Conservation (phyloP, 1,140 invertebrate genomes). For the Drosophila auraria region DNA sequence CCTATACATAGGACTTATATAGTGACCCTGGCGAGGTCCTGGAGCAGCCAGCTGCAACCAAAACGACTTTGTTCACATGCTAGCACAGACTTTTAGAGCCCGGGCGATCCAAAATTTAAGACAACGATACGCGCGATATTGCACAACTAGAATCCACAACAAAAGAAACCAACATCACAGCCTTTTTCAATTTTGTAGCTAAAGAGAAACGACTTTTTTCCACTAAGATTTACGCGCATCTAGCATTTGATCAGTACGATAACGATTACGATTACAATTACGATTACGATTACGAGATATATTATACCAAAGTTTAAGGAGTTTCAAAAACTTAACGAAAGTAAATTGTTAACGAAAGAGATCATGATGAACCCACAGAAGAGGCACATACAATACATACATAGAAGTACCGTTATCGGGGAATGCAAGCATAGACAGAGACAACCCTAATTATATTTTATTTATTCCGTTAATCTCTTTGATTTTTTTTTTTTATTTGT, state of each 20-base stretch:
- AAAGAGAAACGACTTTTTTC: conserved; percentile 20
- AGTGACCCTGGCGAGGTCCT: conserved; percentile 29
- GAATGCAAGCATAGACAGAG: conserved; percentile 6
- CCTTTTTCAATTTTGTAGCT: conserved; percentile 44
- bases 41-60: conserved; percentile 57
- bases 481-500: not conserved
- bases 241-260: conserved; percentile 34
- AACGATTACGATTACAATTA: conserved; percentile 1
- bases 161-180: conserved; percentile 28
- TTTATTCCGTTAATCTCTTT: conserved; percentile 13
- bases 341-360: conserved; percentile 28
- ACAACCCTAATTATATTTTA: conserved; percentile 13
- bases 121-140: conserved; percentile 28
- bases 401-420: conserved; percentile 13
- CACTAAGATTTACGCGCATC: conserved; percentile 20
- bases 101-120: conserved; percentile 15
- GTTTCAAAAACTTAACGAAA: conserved; percentile 57
- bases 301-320: conserved; percentile 70
- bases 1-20: conserved; percentile 38
- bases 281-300: conserved; percentile 19
- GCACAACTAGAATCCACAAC: conserved; percentile 7
- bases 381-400: conserved; percentile 47
- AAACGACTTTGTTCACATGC: conserved; percentile 63
- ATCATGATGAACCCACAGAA: conserved; percentile 41
- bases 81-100: conserved; percentile 31